Evolutionary conservation across 2,797 vertebrate species (phyloP).

Genomic region (Hirundo rustica): DNA sequence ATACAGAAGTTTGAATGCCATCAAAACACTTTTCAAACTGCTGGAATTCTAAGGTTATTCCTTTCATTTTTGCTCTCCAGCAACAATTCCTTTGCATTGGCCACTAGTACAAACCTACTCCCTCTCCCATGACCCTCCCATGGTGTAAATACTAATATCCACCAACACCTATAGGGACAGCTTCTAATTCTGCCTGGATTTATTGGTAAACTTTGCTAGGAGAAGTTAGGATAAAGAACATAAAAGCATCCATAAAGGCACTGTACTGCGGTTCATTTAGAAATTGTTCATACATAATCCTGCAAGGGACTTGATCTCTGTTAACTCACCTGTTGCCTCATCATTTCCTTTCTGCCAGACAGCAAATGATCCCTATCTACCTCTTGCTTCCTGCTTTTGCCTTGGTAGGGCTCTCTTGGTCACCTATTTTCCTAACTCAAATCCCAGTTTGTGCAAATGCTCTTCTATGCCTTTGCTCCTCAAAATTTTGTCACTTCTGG

Average conservation of each 20-base stretch:
- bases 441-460: not conserved
- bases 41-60: not conserved
- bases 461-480: not conserved
- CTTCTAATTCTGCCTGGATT: not conserved
- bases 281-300: not conserved
- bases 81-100: rapidly evolving
- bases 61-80: not conserved
- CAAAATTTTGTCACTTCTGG: not conserved
- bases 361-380: not conserved
- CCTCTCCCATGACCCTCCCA: rapidly evolving
- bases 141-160: not conserved
- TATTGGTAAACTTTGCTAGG: not conserved
- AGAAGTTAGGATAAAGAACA: not conserved
- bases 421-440: not conserved
- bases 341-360: not conserved
- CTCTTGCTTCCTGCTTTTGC: not conserved
- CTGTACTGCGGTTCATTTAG: rapidly evolving
- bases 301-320: not conserved
- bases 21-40: rapidly evolving
- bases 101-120: not conserved
- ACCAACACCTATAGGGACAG: not conserved
- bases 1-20: not conserved
- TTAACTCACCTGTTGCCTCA: not conserved
- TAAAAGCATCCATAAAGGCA: not conserved
- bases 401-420: not conserved